A percentile compares a stretch with the other conserved stretches of the same genome.
Conservation (phyloP, 2,888 invertebrate species). For the Agrenia bidenticulata region DNA sequence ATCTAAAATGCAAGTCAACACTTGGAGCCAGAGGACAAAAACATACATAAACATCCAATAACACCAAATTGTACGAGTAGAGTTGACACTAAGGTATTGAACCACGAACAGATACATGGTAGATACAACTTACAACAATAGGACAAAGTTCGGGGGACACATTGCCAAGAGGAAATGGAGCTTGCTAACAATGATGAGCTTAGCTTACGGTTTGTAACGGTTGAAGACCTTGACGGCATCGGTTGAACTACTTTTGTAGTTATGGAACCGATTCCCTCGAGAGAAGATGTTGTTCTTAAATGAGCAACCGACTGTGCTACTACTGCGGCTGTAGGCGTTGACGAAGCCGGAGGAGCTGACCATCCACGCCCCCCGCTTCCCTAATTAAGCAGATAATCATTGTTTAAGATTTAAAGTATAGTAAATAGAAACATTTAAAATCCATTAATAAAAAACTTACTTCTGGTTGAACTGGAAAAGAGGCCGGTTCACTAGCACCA, state of each 20-base stretch:
- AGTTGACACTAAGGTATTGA: not conserved
- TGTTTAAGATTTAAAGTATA: too few relatives aligned
- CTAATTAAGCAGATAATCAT: constrained; percentile 3
- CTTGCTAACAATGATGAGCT: not conserved
- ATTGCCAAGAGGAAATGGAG: too few relatives aligned
- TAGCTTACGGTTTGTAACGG: constrained; percentile 38
- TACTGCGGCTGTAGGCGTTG: constrained; percentile 44
- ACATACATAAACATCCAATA: not conserved
- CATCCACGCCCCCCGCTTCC: constrained; percentile 35
- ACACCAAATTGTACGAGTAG: not conserved
- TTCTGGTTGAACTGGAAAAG: constrained; percentile 15
- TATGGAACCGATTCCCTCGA: constrained; percentile 48
- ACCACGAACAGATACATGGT: too few relatives aligned
- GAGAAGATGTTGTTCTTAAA: constrained; percentile 47
- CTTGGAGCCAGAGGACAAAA: not conserved
- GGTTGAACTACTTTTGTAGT: constrained; percentile 47
- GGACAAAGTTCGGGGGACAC: too few relatives aligned
- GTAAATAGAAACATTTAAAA: too few relatives aligned
- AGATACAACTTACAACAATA: too few relatives aligned
- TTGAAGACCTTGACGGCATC: constrained; percentile 43
- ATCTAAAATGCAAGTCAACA: not conserved
- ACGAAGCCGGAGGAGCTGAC: constrained; percentile 39
- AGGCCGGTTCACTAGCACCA: constrained; percentile 15
- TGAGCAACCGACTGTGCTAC: constrained; percentile 47
- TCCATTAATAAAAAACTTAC: too few relatives aligned